phyloP scores from a whole-genome alignment of 2,113 vertebrate genomes.

The Anoura caudifer region DNA sequence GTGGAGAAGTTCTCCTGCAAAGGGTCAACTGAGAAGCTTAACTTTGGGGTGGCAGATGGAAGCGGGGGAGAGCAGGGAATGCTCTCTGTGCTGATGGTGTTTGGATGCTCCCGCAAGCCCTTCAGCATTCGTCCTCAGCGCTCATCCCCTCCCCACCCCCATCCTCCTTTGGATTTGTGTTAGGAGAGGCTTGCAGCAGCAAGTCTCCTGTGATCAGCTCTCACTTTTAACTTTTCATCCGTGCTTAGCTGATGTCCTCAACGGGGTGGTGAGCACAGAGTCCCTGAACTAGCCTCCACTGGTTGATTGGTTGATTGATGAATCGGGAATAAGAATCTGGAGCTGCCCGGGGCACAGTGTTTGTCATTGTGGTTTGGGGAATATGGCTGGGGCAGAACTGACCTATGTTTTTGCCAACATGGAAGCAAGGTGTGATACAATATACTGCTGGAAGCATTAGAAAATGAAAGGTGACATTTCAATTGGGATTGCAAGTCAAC shows the following conservation, averaged over 20 bases:
- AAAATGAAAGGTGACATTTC: conserved; percentile 65
- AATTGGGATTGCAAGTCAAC: conserved; percentile 40
- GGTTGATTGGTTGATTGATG: not conserved
- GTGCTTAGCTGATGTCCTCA: not conserved
- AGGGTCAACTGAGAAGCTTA: not conserved
- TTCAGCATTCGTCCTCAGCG: not conserved
- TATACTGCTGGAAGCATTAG: not conserved
- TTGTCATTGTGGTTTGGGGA: not conserved
- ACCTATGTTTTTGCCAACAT: conserved; percentile 39
- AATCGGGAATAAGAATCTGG: not conserved
- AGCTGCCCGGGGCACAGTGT: not conserved
- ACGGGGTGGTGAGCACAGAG: not conserved
- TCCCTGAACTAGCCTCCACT: not conserved
- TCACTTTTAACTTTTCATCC: not conserved
- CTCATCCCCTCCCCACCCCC: not conserved
- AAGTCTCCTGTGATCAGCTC: not conserved
- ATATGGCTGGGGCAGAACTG: not conserved
- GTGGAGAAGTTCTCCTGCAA: not conserved
- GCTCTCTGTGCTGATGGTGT: not conserved
- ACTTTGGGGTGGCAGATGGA: not conserved
- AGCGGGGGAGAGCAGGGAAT: not conserved
- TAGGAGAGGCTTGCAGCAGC: not conserved
- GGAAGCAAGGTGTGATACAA: not conserved
- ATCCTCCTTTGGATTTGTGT: not conserved
- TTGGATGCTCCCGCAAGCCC: not conserved